Conservation (phyloP, 2,113 vertebrate genomes). For the Morone chrysops region DNA sequence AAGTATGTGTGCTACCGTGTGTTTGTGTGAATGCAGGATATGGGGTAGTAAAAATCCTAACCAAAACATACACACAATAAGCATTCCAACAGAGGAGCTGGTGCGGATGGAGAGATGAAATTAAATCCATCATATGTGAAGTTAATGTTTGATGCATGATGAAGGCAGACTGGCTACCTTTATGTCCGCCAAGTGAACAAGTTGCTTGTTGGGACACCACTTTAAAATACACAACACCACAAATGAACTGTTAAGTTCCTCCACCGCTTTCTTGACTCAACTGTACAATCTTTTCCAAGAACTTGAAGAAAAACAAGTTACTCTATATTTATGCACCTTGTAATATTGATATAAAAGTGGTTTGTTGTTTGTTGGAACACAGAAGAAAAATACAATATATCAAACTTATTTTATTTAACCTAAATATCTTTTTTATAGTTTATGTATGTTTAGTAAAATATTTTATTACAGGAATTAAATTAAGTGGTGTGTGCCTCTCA, state of each 20-base stretch:
- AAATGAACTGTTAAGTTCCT: neutral
- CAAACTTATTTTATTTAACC: neutral
- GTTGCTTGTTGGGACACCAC: neutral
- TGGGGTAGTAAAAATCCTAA: neutral
- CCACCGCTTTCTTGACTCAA: neutral
- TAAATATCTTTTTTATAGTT: neutral
- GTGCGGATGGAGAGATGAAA: neutral
- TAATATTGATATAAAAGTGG: neutral
- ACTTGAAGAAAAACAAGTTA: neutral
- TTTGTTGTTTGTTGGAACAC: neutral
- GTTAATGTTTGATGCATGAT: constrained; percentile 33
- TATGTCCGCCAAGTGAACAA: neutral
- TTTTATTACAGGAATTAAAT: neutral
- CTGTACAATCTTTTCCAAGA: neutral
- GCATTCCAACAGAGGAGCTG: constrained; percentile 19
- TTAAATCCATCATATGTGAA: constrained; percentile 17
- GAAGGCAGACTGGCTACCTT: neutral
- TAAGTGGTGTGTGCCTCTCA: neutral
- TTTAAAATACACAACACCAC: constrained; percentile 16
- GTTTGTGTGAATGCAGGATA: neutral
- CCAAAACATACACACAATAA: constrained; percentile 5
- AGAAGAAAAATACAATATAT: neutral
- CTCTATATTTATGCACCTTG: neutral
- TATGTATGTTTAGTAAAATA: neutral
- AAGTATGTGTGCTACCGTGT: constrained; percentile 20